Base-by-base conservation (phyloP, 1,140 invertebrate species). In the Druon quercuslanigerum region DNA sequence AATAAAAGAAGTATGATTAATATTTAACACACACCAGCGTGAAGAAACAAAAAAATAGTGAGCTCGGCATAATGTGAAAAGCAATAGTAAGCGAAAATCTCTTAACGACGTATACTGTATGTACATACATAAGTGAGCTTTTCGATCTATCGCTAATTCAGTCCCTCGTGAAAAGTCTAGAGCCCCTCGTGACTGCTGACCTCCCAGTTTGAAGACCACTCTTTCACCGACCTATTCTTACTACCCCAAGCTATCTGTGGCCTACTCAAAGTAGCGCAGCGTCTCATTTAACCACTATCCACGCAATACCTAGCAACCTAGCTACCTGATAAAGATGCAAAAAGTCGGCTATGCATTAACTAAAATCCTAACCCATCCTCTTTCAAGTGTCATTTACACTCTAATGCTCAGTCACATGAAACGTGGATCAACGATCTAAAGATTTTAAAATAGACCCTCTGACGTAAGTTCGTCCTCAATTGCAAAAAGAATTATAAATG, bases 81-180 rank as follows among this genome's bases (percentile, higher is more conserved):
- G 20, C 33, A 16, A 4, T 8, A 20, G 57, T 40, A 57, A 25
- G 57, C 13, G 57, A 66, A 66, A 66, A 60, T 60, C 20, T 11
- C 13, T 25, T 7, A 57, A 56, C 17, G 25, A 14, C 5, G 56
- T 25, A 19, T 73, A 73, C 73, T 57, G 60, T 60, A 72, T 71
- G 56, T 17, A 20, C n/a, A 3, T 46, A 46, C 40, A 46, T 46
- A 46, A 52, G 73, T 51, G 40, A 13, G 81, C 82, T 76, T 83
- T 83, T 82, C 80, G 74, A 60, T 79, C 84, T 82, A 85, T 89
- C 80, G 87, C 87, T 90, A 90, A 90, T 90, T 90, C 87, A 89
- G 78, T 85, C 75, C 72, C 86, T 88, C 83, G 75, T 88, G 84
- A 84, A 86, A 83, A 84, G 83, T 85, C 84, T 83, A 84, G 79